phyloP scores from a whole-genome alignment of 2,797 vertebrate genomes.

The Rhadinocentrus ornatus region DNA sequence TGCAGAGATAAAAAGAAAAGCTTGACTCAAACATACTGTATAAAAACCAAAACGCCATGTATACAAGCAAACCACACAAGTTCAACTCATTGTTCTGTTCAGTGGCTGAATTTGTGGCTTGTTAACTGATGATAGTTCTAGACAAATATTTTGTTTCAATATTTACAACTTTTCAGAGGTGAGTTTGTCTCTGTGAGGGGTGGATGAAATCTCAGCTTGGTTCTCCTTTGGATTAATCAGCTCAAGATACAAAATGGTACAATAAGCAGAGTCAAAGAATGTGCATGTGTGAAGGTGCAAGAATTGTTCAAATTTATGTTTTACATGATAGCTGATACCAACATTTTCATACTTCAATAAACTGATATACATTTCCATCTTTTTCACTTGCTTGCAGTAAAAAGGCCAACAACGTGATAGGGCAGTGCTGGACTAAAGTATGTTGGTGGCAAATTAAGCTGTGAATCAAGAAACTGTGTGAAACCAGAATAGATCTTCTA shows the following conservation, averaged over 20 bases:
- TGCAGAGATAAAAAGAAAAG: constrained; percentile 64
- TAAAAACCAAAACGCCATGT: constrained; percentile 66
- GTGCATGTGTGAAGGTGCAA: constrained; percentile 8
- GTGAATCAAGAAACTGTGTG: constrained; percentile 21
- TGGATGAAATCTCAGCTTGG: constrained; percentile 37
- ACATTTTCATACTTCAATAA: constrained; percentile 43
- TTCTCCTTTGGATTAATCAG: constrained; percentile 70
- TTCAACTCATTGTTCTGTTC: constrained; percentile 66
- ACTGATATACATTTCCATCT: constrained; percentile 19
- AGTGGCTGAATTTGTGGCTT: constrained; percentile 65
- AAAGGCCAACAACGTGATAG: constrained; percentile 43
- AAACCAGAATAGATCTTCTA: constrained; percentile 34
- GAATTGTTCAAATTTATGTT: constrained; percentile 22
- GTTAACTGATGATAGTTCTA: constrained; percentile 59
- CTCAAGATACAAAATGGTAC: constrained; percentile 52
- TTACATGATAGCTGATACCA: constrained; percentile 41
- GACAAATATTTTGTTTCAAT: constrained; percentile 60
- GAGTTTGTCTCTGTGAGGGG: constrained; percentile 41
- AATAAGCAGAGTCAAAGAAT: constrained; percentile 23
- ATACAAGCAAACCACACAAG: constrained; percentile 64
- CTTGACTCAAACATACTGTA: constrained; percentile 64
- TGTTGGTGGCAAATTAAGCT: constrained; percentile 36
- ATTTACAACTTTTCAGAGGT: constrained; percentile 73
- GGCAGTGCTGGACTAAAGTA: constrained; percentile 46
- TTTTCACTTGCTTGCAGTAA: constrained; percentile 36